Evolutionary conservation across 2,797 vertebrate genomes (phyloP).

Genomic region (Sebastiscus albofasciatus): DNA sequence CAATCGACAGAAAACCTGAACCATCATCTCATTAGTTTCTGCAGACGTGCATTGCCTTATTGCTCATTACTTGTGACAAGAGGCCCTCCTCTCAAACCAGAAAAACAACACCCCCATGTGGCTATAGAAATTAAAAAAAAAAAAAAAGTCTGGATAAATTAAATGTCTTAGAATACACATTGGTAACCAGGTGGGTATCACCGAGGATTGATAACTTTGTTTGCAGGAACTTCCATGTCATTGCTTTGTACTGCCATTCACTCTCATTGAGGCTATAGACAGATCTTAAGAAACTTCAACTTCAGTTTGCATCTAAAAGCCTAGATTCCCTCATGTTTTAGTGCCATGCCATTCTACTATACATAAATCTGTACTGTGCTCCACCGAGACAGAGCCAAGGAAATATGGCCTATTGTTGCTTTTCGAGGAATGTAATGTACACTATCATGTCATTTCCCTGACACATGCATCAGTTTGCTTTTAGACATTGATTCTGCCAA

Average conservation of each 20-base stretch:
- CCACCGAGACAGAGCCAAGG: not conserved
- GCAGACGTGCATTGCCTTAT: slow-evolving; percentile 2
- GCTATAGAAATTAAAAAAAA: not conserved
- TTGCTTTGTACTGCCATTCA: slow-evolving; percentile 14
- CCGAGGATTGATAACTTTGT: not conserved
- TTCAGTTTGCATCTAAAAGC: slow-evolving; percentile 2
- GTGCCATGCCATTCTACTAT: not conserved
- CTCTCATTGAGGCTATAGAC: not conserved
- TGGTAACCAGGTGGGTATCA: slow-evolving; percentile 7
- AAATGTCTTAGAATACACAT: slow-evolving; percentile 27
- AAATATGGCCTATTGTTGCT: not conserved
- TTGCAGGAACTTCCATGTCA: not conserved
- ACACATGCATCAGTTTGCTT: not conserved
- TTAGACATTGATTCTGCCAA: not conserved
- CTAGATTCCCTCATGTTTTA: not conserved
- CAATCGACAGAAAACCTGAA: slow-evolving; percentile 59
- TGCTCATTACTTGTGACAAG: not conserved
- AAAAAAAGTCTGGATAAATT: slow-evolving; percentile 1
- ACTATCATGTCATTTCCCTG: slow-evolving; percentile 1
- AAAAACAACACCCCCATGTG: slow-evolving; percentile 16
- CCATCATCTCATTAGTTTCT: not conserved
- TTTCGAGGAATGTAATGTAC: not conserved
- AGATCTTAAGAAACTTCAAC: not conserved
- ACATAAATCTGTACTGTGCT: not conserved
- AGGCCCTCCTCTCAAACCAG: not conserved